Evolutionary conservation across 2,888 invertebrate species (phyloP), one percentile per base, ranked within the genome.

Genomic region (Torymus texanus): DNA sequence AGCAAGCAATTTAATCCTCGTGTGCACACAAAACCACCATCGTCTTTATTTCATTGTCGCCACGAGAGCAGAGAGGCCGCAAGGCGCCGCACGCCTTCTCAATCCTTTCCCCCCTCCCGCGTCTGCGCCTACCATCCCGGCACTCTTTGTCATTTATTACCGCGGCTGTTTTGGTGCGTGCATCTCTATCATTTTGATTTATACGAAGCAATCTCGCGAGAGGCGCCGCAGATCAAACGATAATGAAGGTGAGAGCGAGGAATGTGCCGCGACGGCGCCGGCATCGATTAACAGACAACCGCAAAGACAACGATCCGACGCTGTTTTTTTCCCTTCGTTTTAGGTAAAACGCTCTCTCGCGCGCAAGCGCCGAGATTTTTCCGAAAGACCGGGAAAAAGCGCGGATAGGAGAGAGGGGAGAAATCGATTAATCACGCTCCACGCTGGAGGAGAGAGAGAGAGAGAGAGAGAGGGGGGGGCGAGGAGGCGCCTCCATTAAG

Each of bases 341-440:
- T 16, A 3, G 29, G 29, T 29, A 29, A 29, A 29, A 29, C 29
- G 29, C 29, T 29, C 29, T 29, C 29, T 29, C 29, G 3, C 29
- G 3, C 29, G 29, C 29, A 3, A 29, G 29, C 29, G 29, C 29
- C 29, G 29, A 3, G 4, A 75, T 56, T 70, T 63, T 67, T 71
- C 65, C 61, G 29, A 14, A 65, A 75, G 68, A 51, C 24, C 53
- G 51, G 53, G 53, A 16, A 67, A 74, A 74, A 12, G 24, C n/a
- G 18, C 29, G 21, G n/a, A 51, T 13, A 55, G 41, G 18, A 58
- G 75, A 58, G 67, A 75, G 50, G 50, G 55, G 55, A 67, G 65
- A 73, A 65, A 61, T 77, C 71, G 80, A 78, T 83, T 79, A 80
- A 83, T 79, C 83, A 80, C 81, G 66, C 78, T 78, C 77, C 74